Evolutionary conservation across 1,140 invertebrate species (phyloP).

Genomic region (Cataglyphis hispanica): DNA sequence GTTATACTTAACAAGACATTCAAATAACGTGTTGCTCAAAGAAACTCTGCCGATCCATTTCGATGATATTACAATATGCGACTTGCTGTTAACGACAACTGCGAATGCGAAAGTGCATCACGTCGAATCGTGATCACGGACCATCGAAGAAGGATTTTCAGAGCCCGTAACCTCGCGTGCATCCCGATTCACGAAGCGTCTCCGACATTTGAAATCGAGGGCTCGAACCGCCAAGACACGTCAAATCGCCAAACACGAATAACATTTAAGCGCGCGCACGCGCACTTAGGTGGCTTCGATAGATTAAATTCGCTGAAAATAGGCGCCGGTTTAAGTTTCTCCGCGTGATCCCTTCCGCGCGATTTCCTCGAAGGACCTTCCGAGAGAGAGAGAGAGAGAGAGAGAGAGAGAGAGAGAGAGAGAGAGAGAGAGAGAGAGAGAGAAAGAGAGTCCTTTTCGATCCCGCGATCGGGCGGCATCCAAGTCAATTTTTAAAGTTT

Average conservation of each 20-base stretch:
- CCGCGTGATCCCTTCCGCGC: neutral
- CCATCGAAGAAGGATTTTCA: neutral
- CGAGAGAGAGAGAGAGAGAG: too few relatives aligned
- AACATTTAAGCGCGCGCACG: conserved; percentile 16
- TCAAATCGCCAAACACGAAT: conserved; percentile 25
- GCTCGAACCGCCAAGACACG: conserved; percentile 18
- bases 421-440: too few relatives aligned
- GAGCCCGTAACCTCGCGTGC: conserved; percentile 31
- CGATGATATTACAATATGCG: conserved; percentile 18
- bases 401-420: too few relatives aligned
- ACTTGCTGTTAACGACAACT: neutral
- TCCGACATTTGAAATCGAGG: conserved; percentile 7
- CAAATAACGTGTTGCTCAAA: conserved; percentile 43
- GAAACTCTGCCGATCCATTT: conserved; percentile 33
- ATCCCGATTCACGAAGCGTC: conserved; percentile 37
- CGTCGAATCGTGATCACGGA: neutral
- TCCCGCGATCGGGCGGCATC: conserved; percentile 12
- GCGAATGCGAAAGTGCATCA: neutral
- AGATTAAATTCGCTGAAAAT: conserved; percentile 10
- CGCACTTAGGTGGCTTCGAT: conserved; percentile 15
- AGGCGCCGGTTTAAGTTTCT: conserved; percentile 9
- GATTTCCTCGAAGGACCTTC: conserved; percentile 3
- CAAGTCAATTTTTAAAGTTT: conserved; percentile 51
- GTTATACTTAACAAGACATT: conserved; percentile 1
- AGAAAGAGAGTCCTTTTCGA: neutral